Percentiles rank a stretch among this genome's conserved stretches.
Conservation (phyloP, 2,888 invertebrate species). For the Parthenolecanium corni region DNA sequence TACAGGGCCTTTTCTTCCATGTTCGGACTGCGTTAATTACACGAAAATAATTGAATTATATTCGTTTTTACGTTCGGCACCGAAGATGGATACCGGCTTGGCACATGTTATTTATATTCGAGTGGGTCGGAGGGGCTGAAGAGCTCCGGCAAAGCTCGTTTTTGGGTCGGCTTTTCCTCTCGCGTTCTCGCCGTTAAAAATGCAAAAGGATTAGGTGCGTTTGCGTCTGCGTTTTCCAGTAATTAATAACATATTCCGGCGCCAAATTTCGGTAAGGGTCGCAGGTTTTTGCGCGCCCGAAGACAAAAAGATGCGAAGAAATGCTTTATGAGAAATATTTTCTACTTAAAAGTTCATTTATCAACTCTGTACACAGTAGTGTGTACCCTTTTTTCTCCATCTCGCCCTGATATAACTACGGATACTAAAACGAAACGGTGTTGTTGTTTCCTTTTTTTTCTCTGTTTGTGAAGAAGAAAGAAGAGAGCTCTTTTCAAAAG, state of each 20-base stretch:
- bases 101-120: neutral
- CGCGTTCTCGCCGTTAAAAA: conserved; percentile 3
- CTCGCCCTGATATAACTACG: too few species aligned
- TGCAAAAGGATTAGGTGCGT: conserved; percentile 21
- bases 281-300: conserved; percentile 19
- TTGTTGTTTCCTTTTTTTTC: too few species aligned
- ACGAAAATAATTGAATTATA: too few species aligned
- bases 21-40: too few species aligned
- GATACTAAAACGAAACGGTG: too few species aligned
- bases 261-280: conserved; percentile 27
- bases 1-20: too few species aligned
- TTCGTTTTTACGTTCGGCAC: too few species aligned
- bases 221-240: conserved; percentile 22
- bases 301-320: conserved; percentile 27
- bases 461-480: neutral
- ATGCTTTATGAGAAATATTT: conserved; percentile 26
- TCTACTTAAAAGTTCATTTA: conserved; percentile 27
- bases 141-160: too few species aligned
- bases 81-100: neutral
- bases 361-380: conserved; percentile 19
- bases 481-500: conserved; percentile 20
- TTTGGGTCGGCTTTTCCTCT: neutral
- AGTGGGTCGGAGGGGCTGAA: neutral
- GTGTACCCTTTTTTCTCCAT: conserved; percentile 1
- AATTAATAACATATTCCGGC: conserved; percentile 29